Evolutionary conservation across 2,113 vertebrate genomes (phyloP).

Genomic region (Excalfactoria chinensis): DNA sequence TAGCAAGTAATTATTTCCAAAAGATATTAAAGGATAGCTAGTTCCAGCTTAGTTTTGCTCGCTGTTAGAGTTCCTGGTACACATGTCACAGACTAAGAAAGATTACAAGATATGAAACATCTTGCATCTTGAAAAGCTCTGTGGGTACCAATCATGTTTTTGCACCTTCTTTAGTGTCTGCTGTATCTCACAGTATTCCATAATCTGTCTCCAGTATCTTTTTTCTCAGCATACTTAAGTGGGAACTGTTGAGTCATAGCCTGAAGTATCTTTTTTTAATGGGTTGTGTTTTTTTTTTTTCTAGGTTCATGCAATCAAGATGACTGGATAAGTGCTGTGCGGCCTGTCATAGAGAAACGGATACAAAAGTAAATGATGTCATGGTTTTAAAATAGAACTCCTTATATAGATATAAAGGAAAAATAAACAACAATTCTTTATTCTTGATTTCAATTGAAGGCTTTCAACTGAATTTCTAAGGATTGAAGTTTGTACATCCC

Average conservation of each 20-base stretch:
- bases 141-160: background rate
- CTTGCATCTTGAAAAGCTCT: background rate
- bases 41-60: background rate
- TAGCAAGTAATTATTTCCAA: background rate
- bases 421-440: background rate
- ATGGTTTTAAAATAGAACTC: background rate
- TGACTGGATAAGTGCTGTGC: slow-evolving; percentile 95
- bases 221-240: background rate
- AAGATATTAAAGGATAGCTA: background rate
- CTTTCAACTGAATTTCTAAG: background rate
- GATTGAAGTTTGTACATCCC: background rate
- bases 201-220: background rate
- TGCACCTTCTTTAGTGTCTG: background rate
- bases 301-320: slow-evolving; percentile 93
- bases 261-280: too few species aligned
- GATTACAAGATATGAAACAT: too few species aligned
- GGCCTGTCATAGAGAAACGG: slow-evolving; percentile 97
- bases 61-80: background rate
- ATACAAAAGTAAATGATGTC: slow-evolving; percentile 93
- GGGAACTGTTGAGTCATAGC: too few species aligned
- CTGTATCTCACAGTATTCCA: background rate
- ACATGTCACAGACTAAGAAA: too few species aligned
- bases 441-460: background rate
- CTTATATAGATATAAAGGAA: background rate
- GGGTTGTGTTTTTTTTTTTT: background rate